These are phyloP conservation scores for Dromius quadrimaculatus DNA, from an alignment of 2,888 invertebrate species.

Conservation along the genomic window DNA sequence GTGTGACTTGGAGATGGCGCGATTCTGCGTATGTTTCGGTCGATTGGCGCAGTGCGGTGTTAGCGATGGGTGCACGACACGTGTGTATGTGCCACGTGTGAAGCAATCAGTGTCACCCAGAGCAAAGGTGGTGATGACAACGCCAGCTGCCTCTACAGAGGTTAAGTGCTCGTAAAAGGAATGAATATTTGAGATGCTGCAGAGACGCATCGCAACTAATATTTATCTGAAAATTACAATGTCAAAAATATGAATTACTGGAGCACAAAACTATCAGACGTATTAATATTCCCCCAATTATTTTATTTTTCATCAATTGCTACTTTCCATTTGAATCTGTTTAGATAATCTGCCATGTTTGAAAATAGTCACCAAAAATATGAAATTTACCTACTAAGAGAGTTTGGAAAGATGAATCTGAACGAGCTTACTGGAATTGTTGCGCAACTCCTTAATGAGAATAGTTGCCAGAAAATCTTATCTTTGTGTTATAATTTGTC, in stretches of 20 bases:
- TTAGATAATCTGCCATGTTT: too few relatives aligned
- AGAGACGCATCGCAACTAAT: slow-evolving; percentile 16
- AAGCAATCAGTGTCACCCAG: slow-evolving; percentile 44
- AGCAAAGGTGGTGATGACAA: slow-evolving; percentile 45
- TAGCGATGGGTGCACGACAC: slow-evolving; percentile 29
- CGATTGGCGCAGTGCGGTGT: slow-evolving; percentile 48
- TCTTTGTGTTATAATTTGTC: slow-evolving; percentile 8
- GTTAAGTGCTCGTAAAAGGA: slow-evolving; percentile 33
- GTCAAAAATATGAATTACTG: too few relatives aligned
- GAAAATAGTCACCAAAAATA: too few relatives aligned
- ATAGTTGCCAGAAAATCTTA: background rate
- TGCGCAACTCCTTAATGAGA: background rate
- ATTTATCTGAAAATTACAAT: too few relatives aligned
- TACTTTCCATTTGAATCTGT: too few relatives aligned
- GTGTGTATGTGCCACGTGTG: slow-evolving; percentile 38
- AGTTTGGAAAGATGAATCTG: too few relatives aligned
- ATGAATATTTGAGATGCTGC: slow-evolving; percentile 32
- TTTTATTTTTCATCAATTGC: too few relatives aligned
- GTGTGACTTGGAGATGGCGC: slow-evolving; percentile 42
- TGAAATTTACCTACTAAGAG: too few relatives aligned
- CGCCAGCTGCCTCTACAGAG: slow-evolving; percentile 26
- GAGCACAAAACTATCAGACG: too few relatives aligned
- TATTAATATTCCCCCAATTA: too few relatives aligned
- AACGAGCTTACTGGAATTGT: background rate
- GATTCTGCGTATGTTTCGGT: slow-evolving; percentile 33